Evolutionary conservation across 2,888 invertebrate species (phyloP).

Genomic region (Thysanoteuthis rhombus): DNA sequence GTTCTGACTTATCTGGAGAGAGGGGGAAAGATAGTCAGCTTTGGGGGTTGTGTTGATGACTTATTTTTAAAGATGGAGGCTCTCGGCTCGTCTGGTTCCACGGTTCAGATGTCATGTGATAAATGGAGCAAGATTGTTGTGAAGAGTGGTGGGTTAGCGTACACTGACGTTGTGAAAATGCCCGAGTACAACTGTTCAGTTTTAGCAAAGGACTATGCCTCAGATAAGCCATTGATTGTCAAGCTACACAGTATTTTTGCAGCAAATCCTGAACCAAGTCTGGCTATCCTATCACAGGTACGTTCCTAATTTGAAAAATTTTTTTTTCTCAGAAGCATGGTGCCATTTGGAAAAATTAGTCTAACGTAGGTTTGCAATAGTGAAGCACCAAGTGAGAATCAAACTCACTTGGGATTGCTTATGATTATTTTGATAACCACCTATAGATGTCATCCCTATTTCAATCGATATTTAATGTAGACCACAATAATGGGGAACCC

Average conservation of each 20-base stretch:
- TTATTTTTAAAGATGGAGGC: slow-evolving; percentile 41
- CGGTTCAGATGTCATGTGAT: slow-evolving; percentile 47
- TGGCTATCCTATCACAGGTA: slow-evolving; percentile 37
- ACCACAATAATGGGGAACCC: no score
- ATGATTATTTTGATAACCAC: no score
- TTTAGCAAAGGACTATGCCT: slow-evolving; percentile 37
- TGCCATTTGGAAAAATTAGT: no score
- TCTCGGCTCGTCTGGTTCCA: slow-evolving; percentile 38
- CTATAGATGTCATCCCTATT: no score
- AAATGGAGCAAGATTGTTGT: slow-evolving; percentile 46
- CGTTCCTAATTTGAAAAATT: neutral
- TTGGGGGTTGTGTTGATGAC: slow-evolving; percentile 50
- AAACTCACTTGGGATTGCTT: no score
- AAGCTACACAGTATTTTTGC: slow-evolving; percentile 14
- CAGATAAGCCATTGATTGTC: slow-evolving; percentile 38
- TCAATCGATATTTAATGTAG: no score
- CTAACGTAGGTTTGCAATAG: no score
- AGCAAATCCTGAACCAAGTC: slow-evolving; percentile 1
- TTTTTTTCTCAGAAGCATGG: no score
- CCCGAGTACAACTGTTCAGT: slow-evolving; percentile 35
- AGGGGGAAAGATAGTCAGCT: slow-evolving; percentile 51
- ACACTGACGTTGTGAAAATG: slow-evolving; percentile 36
- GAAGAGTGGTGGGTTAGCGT: slow-evolving; percentile 49
- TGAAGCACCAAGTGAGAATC: no score
- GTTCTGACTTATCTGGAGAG: slow-evolving; percentile 54